A percentile compares a stretch with the other conserved stretches of the same genome.
phyloP scores from a whole-genome alignment of 2,888 invertebrate species.

The Noctua pronuba region DNA sequence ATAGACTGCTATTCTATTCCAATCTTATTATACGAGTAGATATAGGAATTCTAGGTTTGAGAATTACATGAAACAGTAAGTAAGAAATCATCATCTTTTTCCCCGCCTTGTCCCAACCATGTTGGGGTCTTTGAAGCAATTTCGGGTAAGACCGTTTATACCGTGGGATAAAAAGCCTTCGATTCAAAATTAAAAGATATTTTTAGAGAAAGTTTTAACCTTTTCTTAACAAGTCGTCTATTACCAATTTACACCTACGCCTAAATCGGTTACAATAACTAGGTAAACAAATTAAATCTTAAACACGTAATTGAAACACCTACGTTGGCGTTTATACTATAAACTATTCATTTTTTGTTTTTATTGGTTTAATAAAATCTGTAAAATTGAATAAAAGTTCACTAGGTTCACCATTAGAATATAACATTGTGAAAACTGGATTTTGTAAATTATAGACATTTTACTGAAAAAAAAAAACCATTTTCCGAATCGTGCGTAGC shows the following conservation, averaged over 20 bases:
- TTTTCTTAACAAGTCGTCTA: slow-evolving; percentile 50
- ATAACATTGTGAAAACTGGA: background rate
- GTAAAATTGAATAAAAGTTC: slow-evolving; percentile 10
- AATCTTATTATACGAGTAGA: background rate
- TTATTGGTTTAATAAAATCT: slow-evolving; percentile 34
- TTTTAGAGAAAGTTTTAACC: slow-evolving; percentile 53
- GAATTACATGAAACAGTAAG: background rate
- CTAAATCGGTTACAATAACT: slow-evolving; percentile 32
- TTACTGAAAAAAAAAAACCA: background rate
- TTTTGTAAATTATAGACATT: background rate
- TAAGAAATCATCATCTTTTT: background rate
- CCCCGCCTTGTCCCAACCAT: background rate
- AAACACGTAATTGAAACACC: slow-evolving; percentile 53
- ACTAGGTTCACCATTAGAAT: background rate
- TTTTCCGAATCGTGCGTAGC: background rate
- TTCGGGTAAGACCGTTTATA: background rate
- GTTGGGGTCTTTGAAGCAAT: background rate
- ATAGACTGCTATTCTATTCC: slow-evolving; percentile 28
- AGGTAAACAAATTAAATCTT: slow-evolving; percentile 31
- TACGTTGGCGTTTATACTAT: slow-evolving; percentile 38
- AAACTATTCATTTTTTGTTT: slow-evolving; percentile 27
- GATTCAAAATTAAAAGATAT: slow-evolving; percentile 7
- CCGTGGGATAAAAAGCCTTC: slow-evolving; percentile 16
- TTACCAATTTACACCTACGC: slow-evolving; percentile 59
- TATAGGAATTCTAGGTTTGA: background rate